Base-by-base conservation (phyloP, 2,797 vertebrate genomes). In the Tolypeutes matacus region DNA sequence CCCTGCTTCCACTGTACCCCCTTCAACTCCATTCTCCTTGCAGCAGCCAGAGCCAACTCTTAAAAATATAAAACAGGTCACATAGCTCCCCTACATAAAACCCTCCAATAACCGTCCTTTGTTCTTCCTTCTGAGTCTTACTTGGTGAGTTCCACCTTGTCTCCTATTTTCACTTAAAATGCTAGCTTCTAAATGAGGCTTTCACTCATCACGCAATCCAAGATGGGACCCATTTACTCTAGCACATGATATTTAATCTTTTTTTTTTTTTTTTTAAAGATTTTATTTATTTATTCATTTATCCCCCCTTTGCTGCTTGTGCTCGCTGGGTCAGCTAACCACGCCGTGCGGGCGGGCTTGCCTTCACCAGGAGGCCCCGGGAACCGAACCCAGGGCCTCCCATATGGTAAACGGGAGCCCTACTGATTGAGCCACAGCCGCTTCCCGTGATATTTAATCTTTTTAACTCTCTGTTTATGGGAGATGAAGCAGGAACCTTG, bases 101-200 rank as follows among this genome's bases (percentile, higher is more conserved):
- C 39, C 13, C 21, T 83, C 31, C 60, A 65, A 29, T 5, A 42
- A 17, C 65, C 82, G 81, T 53, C 56, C 4, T 75, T 80, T 69
- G 9, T 2, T 34, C 62, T 92, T 94, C 21, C 23, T 89, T 77
- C 29, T 62, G 56, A 77, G 62, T 56, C 25, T 25, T 25, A 36
- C 29, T 21, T 7, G 31, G 36, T 39, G 12, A 5, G 17, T 64
- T 62, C 18, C n/a, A 42, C 27, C 34, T 85, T 77, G 4, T 64
- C 42, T 91, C 42, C 92, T 72, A 80, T 86, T 91, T 80, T 89
- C 34, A 60, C 51, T 75, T 75, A 60, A 42, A 42, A 81, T 53
- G 46, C 1, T 23, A 72, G 20, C 39, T 93, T 91, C n/a, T 49
- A 91, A 91, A 80, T 49, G 27, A 96, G 36, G 42, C 36, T 0